Evolutionary conservation across 2,797 vertebrate species (phyloP), one percentile per base, ranked within the genome.

Genomic region (Typhlichthys eigenmanni): DNA sequence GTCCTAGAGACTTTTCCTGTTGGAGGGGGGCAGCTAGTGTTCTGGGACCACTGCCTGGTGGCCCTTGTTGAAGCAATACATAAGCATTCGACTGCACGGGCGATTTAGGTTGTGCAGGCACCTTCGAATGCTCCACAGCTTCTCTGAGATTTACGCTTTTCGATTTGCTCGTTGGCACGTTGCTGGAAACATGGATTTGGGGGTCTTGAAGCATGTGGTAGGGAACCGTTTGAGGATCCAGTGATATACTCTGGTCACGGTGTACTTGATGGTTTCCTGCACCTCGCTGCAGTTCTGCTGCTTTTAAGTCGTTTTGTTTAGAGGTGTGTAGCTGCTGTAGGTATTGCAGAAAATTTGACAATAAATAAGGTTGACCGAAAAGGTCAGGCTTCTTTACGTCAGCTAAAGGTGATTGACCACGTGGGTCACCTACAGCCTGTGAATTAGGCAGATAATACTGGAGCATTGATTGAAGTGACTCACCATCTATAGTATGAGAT

Each of bases 131-230:
- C 54, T 12, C 9, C 55, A 58, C 8, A 45, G 38, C 32, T 48
- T 17, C 12, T 8, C 14, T 5, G n/a, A 52, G n/a, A 17, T 52
- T 14, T 52, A 14, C 16, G 16, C 8, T 8, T 14, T 52, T 52
- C 16, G 16, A 6, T 14, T 52, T 17, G 3, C 8, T 17, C 4
- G n/a, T 14, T 52, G 14, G 50, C 16, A 17, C 1, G 0, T 52
- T 52, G n/a, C 14, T 17, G 10, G 6, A 6, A 52, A 14, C 4
- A 52, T 3, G 8, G 1, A 17, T 16, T 45, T 47, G 46, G 2
- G 16, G 16, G 47, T 58, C 24, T 50, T 50, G 48, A 38, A 60
- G 32, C 29, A 60, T 74, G n/a, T 58, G 7, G 43, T 73, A 60
- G 29, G 73, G 64, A 43, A 66, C 29, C 12, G 55, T n/a, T 53